Base-by-base conservation (phyloP, 2,888 invertebrate genomes). In the Drosophila eohydei region DNA sequence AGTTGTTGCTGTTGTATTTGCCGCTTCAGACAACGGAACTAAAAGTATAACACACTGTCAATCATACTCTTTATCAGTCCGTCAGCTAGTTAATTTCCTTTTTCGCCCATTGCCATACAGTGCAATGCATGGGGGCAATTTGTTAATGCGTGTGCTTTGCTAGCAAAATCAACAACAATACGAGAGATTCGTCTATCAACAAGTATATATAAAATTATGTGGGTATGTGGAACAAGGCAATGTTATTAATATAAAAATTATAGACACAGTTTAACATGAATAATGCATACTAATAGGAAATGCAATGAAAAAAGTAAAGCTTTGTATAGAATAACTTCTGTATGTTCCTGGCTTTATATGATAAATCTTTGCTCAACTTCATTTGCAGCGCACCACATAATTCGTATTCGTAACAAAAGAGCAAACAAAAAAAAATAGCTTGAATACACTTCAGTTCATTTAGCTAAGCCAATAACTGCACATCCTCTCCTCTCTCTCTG, bases 31-130 rank as follows among this genome's bases (percentile, higher is more conserved):
- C 63, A 64, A 57, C 66, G 41, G 55, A 73, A 61, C 60, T 60
- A 16, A 56, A 55, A 48, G 44, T 60, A 60, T 70, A 70, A 61
- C 59, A 60, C 21, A 58, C 58, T 58, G 50, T 74, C 57, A 62
- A 55, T 55, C 54, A 36, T 2, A 52, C 14, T 4, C 40, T 38
- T 40, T 40, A 40, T 40, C 40, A 38, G 16, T 44, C 40, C 48
- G 44, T 61, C 46, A 26, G 40, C 40, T 62, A 43, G 71, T 51
- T 63, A 57, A 71, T 71, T 67, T 71, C 62, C 55, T 52, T 59
- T 62, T 57, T 69, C 41, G 54, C 30, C 68, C 61, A 72, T 60
- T 80, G 67, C 52, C 75, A 48, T 52, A 61, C 77, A 63, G 26
- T 72, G 46, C 28, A 61, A 55, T 43, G 44, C 40, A 79, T 72